phyloP scores from a whole-genome alignment of 2,113 vertebrate species.

The Chaetodon trifascialis region DNA sequence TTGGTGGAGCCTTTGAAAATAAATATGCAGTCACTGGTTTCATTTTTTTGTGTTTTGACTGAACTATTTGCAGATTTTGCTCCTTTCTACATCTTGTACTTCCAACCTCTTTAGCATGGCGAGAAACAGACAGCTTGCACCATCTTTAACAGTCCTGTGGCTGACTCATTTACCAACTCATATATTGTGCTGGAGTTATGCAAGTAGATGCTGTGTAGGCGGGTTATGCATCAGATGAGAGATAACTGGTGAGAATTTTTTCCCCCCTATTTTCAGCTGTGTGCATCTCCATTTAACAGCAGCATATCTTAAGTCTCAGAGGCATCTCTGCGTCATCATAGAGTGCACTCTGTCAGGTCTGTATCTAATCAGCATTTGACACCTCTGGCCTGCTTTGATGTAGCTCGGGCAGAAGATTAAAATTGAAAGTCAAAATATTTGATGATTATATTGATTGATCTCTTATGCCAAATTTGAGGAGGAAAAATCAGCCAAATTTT shows the following conservation, averaged over 20 bases:
- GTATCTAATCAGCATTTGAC: not conserved
- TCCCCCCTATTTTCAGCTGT: constrained; percentile 3
- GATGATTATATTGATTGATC: not conserved
- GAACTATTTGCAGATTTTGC: not conserved
- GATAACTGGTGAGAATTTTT: constrained; percentile 9
- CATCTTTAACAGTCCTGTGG: not conserved
- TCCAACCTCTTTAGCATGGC: not conserved
- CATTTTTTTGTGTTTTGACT: too few species aligned
- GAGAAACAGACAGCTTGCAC: not conserved
- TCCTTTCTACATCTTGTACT: not conserved
- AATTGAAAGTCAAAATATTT: not conserved
- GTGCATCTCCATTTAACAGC: not conserved
- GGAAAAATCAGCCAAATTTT: too few species aligned
- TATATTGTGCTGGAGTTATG: constrained; percentile 34
- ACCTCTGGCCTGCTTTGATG: not conserved
- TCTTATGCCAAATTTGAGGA: not conserved
- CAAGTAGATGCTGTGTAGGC: constrained; percentile 41
- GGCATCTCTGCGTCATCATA: not conserved
- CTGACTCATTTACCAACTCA: not conserved
- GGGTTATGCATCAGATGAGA: constrained; percentile 22
- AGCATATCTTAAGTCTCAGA: not conserved
- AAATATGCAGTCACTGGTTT: not conserved
- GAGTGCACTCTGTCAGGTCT: not conserved
- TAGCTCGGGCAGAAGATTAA: not conserved
- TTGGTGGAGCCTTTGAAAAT: too few species aligned